Base-by-base conservation (phyloP, 1,140 invertebrate species). In the Onthophagus taurus region DNA sequence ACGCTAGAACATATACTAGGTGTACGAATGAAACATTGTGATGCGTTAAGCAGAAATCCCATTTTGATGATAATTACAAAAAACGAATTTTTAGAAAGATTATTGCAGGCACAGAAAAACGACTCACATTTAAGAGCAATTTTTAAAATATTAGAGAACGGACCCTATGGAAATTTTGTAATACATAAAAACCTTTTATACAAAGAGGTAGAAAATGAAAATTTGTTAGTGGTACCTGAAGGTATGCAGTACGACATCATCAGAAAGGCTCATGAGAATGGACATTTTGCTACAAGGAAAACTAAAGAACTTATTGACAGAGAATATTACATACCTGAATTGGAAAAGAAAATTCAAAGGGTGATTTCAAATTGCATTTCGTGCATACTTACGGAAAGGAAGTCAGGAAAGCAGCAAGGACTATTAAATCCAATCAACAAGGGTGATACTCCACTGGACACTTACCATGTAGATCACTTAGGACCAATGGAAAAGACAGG, bases 401-500 rank as follows among this genome's bases (percentile, higher is more conserved):
- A n/a, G n/a, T n/a, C 21, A 8, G 36, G 36, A 12, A 38, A 38
- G 12, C 18, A 4, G 7, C 19, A 24, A 24, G 36, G 53, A 7
- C 19, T 33, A 6, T 29, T 63, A 31, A 45, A 62, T 31, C 50
- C n/a, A 26, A 55, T 58, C 12, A 52, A 52, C 16, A 55, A 58
- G 30, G 56, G 51, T 7, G 44, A 54, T 19, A 18, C 46, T 30
- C 61, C 57, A 14, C 60, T 64, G 44, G 14, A 44, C 2, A 55
- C 47, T 0, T 12, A 59, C 4, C 58, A 60, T 42, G 47, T 61
- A 11, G 56, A 62, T 37, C 57, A 62, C 50, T 48, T 54, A 14
- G 57, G 55, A 4, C 57, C 59, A 11, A 18, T 42, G 18, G 19
- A 35, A 50, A 34, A 51, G 44, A 11, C 47, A 53, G 47, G 53